These are phyloP conservation scores for Vombatus ursinus DNA, from an alignment of 2,113 vertebrate species.

Conservation along the genomic window DNA sequence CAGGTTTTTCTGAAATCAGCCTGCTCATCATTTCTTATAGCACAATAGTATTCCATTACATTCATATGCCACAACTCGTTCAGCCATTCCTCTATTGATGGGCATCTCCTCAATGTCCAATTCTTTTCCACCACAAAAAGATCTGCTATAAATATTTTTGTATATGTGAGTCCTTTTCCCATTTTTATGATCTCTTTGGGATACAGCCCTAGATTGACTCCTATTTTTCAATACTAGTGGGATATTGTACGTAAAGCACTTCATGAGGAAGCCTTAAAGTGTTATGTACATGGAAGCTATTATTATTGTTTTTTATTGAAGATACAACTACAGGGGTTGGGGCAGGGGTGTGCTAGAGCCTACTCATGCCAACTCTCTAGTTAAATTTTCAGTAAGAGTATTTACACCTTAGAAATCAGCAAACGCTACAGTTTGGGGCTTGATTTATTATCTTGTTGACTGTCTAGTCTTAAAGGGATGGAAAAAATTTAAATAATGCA, in stretches of 20 bases:
- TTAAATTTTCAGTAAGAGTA: background rate
- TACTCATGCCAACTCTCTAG: background rate
- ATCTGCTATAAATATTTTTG: too few species aligned
- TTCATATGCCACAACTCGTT: too few species aligned
- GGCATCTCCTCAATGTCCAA: too few species aligned
- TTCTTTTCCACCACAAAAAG: too few species aligned
- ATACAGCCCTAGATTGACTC: background rate
- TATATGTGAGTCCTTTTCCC: too few species aligned
- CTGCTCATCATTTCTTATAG: too few species aligned
- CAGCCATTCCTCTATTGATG: too few species aligned
- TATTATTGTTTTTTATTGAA: background rate
- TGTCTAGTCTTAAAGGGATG: background rate
- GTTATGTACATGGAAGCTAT: background rate
- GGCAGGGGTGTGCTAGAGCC: background rate
- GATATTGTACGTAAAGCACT: background rate
- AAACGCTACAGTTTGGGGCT: background rate
- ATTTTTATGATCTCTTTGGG: too few species aligned
- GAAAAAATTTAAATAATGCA: background rate
- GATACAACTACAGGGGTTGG: background rate
- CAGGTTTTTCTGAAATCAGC: too few species aligned
- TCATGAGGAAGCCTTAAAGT: background rate
- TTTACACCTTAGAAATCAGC: background rate
- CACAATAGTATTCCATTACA: too few species aligned
- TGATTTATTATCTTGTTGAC: background rate
- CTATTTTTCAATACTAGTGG: background rate